Conservation (phyloP, 2,113 vertebrate species). For the Hyla sarda region DNA sequence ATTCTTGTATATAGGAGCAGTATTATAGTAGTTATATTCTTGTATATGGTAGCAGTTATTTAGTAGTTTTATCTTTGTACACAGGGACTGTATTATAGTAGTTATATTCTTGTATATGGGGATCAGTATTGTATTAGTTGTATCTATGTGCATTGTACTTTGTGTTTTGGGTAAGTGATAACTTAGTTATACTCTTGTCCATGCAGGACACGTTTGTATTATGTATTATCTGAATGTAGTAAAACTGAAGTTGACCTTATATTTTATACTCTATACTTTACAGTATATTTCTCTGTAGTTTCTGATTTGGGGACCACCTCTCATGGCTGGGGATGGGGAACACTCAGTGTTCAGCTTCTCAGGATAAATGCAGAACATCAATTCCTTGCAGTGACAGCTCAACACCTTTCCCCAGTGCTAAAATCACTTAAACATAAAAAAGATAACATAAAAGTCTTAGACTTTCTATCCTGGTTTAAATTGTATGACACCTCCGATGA, state of each 20-base stretch:
- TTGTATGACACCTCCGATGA: conserved; percentile 55
- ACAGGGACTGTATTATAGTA: neutral
- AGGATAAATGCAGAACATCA: conserved; percentile 47
- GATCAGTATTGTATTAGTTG: neutral
- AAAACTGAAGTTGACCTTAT: neutral
- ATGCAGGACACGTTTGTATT: neutral
- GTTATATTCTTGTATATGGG: neutral
- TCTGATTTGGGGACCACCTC: neutral
- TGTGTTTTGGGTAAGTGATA: neutral
- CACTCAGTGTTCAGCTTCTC: neutral
- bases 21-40: neutral
- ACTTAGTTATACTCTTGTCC: neutral
- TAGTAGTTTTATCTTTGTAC: neutral
- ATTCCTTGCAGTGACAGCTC: conserved; percentile 24
- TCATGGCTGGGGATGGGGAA: neutral
- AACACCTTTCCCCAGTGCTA: conserved; percentile 38
- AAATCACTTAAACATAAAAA: conserved; percentile 54
- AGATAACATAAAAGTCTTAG: conserved; percentile 39
- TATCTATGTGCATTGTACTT: no score
- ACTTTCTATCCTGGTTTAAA: conserved; percentile 50
- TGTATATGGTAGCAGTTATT: neutral
- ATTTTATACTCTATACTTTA: neutral
- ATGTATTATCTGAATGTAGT: neutral
- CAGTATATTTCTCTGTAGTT: neutral
- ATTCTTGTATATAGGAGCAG: neutral